Percentiles rank a stretch among this genome's conserved stretches.
These are phyloP conservation scores for Chelmon rostratus DNA, from an alignment of 2,797 vertebrate species.

Conservation along the genomic window DNA sequence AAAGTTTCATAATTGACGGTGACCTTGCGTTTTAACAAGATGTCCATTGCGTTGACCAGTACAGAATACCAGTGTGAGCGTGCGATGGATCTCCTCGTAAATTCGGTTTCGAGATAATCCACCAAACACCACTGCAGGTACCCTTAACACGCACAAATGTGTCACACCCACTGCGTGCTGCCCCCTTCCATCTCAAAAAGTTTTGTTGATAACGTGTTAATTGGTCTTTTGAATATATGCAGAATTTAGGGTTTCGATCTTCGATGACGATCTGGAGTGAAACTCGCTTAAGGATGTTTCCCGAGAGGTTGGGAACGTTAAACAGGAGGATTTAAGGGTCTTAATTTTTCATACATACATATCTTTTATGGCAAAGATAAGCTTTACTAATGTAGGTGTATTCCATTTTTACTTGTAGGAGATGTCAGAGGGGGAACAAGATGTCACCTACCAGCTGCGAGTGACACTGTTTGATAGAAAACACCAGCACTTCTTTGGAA, in stretches of 20 bases:
- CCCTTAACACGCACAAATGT: not conserved
- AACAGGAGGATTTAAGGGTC: not conserved
- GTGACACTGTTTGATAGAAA: constrained; percentile 90
- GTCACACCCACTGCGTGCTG: not conserved
- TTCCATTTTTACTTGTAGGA: constrained; percentile 51
- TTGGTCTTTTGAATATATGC: not conserved
- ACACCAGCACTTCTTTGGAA: constrained; percentile 93
- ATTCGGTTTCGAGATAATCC: not conserved
- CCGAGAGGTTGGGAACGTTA: not conserved
- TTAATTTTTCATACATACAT: not conserved
- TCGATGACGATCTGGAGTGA: not conserved
- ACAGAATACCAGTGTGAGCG: not conserved
- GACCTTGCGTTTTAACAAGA: not conserved
- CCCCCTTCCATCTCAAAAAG: not conserved
- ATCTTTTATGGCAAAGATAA: not conserved
- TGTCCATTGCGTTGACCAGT: not conserved
- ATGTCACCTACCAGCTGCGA: constrained; percentile 87
- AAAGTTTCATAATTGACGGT: not conserved
- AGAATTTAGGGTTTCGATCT: not conserved
- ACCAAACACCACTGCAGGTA: not conserved
- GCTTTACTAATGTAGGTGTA: not conserved
- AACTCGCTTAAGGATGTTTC: not conserved
- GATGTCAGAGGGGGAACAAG: constrained; percentile 57
- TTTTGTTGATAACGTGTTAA: not conserved
- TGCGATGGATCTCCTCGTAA: not conserved